phyloP scores from a whole-genome alignment of 2,113 vertebrate genomes.

The Notechis scutatus region DNA sequence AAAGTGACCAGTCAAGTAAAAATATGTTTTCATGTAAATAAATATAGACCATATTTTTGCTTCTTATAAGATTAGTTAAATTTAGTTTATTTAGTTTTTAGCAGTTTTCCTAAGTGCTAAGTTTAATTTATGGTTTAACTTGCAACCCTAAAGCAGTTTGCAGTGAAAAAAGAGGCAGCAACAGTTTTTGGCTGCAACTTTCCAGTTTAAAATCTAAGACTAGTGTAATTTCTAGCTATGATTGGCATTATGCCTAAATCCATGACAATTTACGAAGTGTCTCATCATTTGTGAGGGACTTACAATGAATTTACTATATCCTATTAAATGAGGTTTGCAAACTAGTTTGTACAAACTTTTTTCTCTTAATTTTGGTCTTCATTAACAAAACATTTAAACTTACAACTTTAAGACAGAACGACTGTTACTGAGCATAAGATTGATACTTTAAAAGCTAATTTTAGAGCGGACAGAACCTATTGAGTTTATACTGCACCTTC shows the following conservation, averaged over 20 bases:
- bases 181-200: not conserved
- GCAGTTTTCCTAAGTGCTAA: not conserved
- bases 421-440: not conserved
- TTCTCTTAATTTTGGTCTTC: not conserved
- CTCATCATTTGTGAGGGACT: not conserved
- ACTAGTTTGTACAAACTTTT: not conserved
- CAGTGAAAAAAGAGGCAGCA: not conserved
- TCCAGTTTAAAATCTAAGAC: not conserved
- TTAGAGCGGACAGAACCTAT: not conserved
- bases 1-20: conserved; percentile 37
- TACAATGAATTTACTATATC: not conserved
- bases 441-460: not conserved
- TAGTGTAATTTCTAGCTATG: not conserved
- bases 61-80: not conserved
- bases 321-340: not conserved
- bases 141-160: not conserved
- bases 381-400: not conserved
- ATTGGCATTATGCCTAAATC: not conserved
- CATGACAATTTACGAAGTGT: not conserved
- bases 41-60: conserved; percentile 48
- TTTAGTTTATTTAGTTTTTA: not conserved
- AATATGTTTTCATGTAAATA: conserved; percentile 55
- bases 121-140: not conserved
- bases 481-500: not conserved
- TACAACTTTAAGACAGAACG: not conserved